phyloP scores from a whole-genome alignment of 2,888 invertebrate species.

The Epicampocera succincta region DNA sequence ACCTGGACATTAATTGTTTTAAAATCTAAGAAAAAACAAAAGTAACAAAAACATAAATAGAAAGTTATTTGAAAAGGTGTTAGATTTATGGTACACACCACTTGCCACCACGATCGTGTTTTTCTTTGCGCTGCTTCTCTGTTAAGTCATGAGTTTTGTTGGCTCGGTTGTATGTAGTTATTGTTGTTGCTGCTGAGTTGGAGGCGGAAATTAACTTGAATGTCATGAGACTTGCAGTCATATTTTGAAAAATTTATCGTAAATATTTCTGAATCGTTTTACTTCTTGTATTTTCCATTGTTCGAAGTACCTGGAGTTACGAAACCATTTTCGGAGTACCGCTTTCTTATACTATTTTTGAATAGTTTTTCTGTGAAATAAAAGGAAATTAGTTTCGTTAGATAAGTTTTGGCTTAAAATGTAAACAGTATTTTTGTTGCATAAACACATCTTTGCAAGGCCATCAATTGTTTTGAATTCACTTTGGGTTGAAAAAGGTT shows the following conservation, averaged over 20 bases:
- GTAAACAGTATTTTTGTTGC: too few relatives aligned
- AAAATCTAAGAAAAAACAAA: conserved; percentile 12
- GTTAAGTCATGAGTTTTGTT: neutral
- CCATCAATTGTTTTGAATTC: too few relatives aligned
- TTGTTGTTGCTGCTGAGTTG: conserved; percentile 15
- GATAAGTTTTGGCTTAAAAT: too few relatives aligned
- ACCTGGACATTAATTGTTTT: conserved; percentile 48
- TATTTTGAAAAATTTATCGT: conserved; percentile 37
- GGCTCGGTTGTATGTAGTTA: too few relatives aligned
- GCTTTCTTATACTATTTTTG: neutral
- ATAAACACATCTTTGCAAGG: too few relatives aligned
- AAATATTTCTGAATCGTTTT: conserved; percentile 42
- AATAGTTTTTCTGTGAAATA: too few relatives aligned
- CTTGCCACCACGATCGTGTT: conserved; percentile 26
- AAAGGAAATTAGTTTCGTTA: too few relatives aligned
- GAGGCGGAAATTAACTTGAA: conserved; percentile 61
- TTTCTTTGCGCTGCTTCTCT: neutral
- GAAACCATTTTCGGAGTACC: conserved; percentile 47
- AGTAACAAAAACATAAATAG: conserved; percentile 53
- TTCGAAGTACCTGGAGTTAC: conserved; percentile 19
- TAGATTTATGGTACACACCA: conserved; percentile 53
- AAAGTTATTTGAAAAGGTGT: conserved; percentile 67
- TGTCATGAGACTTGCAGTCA: conserved; percentile 48
- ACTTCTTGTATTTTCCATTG: too few relatives aligned
- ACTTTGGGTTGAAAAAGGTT: too few relatives aligned